Base-by-base conservation (phyloP, 2,888 invertebrate genomes). In the Cinara cedri region DNA sequence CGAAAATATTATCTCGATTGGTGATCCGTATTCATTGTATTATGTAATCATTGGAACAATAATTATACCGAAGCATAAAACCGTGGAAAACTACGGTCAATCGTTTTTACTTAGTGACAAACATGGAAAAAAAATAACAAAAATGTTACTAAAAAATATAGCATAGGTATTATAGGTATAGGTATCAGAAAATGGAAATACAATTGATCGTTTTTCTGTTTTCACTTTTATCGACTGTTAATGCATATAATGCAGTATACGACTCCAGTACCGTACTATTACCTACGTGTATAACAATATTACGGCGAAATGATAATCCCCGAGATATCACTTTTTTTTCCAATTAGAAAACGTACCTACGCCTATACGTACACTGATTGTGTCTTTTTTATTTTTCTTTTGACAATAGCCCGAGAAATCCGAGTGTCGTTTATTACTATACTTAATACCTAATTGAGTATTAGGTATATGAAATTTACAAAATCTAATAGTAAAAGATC, bases 391-490 rank as follows among this genome's bases (percentile, higher is more conserved):
- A n/a, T n/a, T 60, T 26, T 63, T 72, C 60, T 19, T 55, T 54
- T 55, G 65, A 76, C 75, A 66, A 76, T 76, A 21, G 34, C 24
- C n/a, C 44, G 66, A 66, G 75, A 76, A 76, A 76, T 66, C 75
- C n/a, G 19, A 46, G 65, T 62, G 34, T 16, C 34, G n/a, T n/a
- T 34, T n/a, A 75, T 54, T 65, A 19, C 66, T 34, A 34, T 6
- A n/a, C n/a, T n/a, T n/a, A n/a, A n/a, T 34, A 6, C 34, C 34
- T 66, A 76, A 66, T 76, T 66, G 66, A 76, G 55, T 46, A 66
- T 66, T 55, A 46, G 66, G 44, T 46, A 26, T 55, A 46, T 75
- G 62, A 14, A 55, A 54, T 66, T 76, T 66, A 66, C 49, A 51
- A 74, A 46, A 74, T 63, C 63, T 1, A 74, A 76, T 44, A 55